Conservation (phyloP, 2,113 vertebrate genomes). For the Gopherus evgoodei region DNA sequence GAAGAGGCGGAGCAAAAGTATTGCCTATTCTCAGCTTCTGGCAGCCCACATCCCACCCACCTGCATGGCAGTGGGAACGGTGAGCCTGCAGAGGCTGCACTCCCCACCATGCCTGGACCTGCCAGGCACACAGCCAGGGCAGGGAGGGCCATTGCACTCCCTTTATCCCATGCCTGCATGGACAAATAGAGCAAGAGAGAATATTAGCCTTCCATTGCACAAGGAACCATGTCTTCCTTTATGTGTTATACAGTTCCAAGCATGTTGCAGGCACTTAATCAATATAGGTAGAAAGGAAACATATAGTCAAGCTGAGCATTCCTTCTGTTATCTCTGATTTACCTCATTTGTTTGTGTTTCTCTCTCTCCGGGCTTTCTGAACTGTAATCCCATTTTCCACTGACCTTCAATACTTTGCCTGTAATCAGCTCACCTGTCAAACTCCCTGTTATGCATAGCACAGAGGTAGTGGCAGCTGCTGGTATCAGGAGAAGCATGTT, state of each 20-base stretch:
- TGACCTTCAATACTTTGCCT: background rate
- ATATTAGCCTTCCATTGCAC: background rate
- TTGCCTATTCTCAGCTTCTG: no score
- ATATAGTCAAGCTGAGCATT: background rate
- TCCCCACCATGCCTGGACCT: no score
- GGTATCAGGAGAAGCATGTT: no score
- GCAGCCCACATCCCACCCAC: background rate
- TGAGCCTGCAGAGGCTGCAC: background rate
- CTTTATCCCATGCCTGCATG: background rate
- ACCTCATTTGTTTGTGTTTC: conserved; percentile 13
- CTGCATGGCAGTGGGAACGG: background rate
- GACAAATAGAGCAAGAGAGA: background rate
- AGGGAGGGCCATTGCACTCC: background rate
- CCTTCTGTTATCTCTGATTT: background rate
- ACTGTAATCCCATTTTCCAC: background rate
- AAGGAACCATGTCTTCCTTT: background rate
- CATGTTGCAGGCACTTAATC: background rate
- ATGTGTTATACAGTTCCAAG: background rate
- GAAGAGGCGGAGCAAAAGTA: background rate
- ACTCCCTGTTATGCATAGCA: no score
- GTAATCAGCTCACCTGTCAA: no score
- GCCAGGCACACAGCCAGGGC: background rate
- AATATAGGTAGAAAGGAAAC: background rate
- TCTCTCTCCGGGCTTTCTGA: background rate
- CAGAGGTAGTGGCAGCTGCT: no score